Base-by-base conservation (phyloP, 2,888 invertebrate genomes). In the Endotricha flammealis region DNA sequence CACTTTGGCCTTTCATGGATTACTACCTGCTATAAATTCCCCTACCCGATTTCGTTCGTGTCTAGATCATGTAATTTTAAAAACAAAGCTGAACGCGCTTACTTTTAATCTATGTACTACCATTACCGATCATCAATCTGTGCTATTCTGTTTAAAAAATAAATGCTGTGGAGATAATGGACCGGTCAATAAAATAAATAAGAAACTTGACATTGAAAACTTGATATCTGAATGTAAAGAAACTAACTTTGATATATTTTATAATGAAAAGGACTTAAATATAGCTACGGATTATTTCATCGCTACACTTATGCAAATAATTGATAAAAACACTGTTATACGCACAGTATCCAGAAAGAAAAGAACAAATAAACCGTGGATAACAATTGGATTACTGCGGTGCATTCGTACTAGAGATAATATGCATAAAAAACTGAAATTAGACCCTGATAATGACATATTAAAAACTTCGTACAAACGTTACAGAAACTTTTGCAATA, bases 331-430 rank as follows among this genome's bases (percentile, higher is more conserved):
- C 12, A 12, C 27, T 12, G 12, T 8, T 5, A 11, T 12, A 3
- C 4, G 8, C 12, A 12, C 8, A 12, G 12, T 27, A 5, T 12
- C 27, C 7, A 11, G 27, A 27, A 11, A 12, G 8, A 12, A 11
- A 12, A 4, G 5, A 8, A 11, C 27, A 12, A 27, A 22, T 11
- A 31, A 31, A 22, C 31, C 31, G 1, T 31, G 31, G 31, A 31
- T 31, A n/a, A 31, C 31, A n/a, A n/a, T 12, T 8, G 23, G 31
- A n/a, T 12, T 31, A 12, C 12, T 31, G 10, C 31, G 31, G 8
- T 31, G 31, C 11, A 31, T 31, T 1, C 22, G 12, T 6, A 20
- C 20, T 12, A 31, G 31, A 22, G 31, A 31, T 31, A 20, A 11
- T 12, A n/a, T 31, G 12, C 31, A 31, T 22, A 11, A 7, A 12